Evolutionary conservation across 2,797 vertebrate genomes (phyloP).

Genomic region (Hoplostethus atlanticus): DNA sequence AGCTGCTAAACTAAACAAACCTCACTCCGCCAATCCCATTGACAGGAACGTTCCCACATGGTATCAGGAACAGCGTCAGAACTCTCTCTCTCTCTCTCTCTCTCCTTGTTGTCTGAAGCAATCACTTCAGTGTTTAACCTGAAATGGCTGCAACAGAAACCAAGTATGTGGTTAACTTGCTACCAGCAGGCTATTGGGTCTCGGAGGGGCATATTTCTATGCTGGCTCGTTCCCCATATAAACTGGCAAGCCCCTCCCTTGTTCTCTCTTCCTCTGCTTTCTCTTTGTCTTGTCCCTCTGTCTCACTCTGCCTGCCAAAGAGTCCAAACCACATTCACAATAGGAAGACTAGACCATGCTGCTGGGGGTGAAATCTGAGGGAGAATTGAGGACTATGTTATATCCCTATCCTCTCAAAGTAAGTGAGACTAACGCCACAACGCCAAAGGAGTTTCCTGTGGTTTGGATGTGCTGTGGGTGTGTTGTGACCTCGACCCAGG

Average conservation of each 20-base stretch:
- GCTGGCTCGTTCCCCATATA: neutral
- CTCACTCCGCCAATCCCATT: slow-evolving; percentile 57
- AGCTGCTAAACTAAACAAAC: slow-evolving; percentile 68
- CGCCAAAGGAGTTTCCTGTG: slow-evolving; percentile 47
- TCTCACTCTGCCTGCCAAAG: neutral
- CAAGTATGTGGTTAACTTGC: neutral
- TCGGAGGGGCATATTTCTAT: neutral
- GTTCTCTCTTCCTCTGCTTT: neutral
- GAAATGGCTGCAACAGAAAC: neutral
- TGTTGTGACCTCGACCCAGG: slow-evolving; percentile 51
- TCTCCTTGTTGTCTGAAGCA: slow-evolving; percentile 8
- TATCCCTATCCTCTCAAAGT: slow-evolving; percentile 25
- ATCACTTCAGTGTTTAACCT: neutral
- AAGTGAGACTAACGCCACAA: slow-evolving; percentile 34
- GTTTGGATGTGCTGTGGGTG: slow-evolving; percentile 46
- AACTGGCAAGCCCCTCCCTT: neutral
- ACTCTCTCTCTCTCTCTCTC: slow-evolving; percentile 33
- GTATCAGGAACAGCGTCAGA: slow-evolving; percentile 44
- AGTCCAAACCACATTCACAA: slow-evolving; percentile 9
- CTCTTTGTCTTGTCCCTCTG: neutral
- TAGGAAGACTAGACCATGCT: slow-evolving; percentile 5
- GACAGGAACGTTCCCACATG: slow-evolving; percentile 42
- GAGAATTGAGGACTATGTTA: slow-evolving; percentile 21
- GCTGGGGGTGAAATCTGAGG: slow-evolving; percentile 27
- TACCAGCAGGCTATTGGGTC: neutral